These are phyloP conservation scores for Drosophila gunungcola DNA, from an alignment of 1,140 invertebrate species.

Conservation along the genomic window DNA sequence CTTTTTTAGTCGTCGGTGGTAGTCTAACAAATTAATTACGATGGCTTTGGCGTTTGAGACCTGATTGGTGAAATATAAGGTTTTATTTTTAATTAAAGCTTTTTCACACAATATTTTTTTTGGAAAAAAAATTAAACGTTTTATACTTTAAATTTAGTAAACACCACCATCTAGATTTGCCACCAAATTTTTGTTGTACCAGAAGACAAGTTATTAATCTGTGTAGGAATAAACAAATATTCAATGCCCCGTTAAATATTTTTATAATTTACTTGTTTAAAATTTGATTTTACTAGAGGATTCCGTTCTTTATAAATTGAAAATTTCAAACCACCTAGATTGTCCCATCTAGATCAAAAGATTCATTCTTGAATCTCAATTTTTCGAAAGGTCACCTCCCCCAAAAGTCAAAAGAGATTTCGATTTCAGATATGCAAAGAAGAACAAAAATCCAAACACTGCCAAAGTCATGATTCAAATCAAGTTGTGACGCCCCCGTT, in stretches of 20 bases:
- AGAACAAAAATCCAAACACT: conserved; percentile 16
- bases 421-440: conserved; percentile 68
- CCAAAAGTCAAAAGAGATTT: conserved; percentile 52
- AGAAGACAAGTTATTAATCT: too few species aligned
- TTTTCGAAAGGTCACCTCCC: conserved; percentile 15
- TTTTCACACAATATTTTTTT: too few species aligned
- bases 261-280: too few species aligned
- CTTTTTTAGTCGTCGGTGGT: neutral
- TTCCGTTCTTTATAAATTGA: neutral
- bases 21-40: conserved; percentile 35
- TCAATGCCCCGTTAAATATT: too few species aligned
- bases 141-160: too few species aligned
- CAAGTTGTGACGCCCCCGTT: conserved; percentile 48
- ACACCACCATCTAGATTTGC: too few species aligned
- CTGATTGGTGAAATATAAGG: too few species aligned
- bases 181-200: too few species aligned
- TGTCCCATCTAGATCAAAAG: conserved; percentile 29
- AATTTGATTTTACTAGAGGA: too few species aligned
- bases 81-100: too few species aligned
- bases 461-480: conserved; percentile 36
- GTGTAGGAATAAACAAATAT: too few species aligned
- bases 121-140: too few species aligned
- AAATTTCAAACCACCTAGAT: neutral
- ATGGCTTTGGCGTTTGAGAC: neutral
- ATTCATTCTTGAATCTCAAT: conserved; percentile 4